phyloP scores from a whole-genome alignment of 2,888 invertebrate genomes.

The Oscheius sp. region DNA sequence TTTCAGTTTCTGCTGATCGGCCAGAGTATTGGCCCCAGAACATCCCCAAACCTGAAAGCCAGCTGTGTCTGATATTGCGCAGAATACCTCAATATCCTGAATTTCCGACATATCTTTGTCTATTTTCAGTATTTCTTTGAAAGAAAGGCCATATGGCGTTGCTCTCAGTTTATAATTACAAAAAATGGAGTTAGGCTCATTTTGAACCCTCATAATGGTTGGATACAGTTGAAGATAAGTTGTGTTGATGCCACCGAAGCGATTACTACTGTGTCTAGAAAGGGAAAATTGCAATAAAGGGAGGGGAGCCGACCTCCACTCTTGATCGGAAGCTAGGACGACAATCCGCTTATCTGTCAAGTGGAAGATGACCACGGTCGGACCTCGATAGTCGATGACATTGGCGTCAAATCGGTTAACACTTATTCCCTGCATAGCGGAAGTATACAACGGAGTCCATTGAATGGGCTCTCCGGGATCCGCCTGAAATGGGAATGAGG shows the following conservation, averaged over 20 bases:
- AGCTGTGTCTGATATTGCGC: background rate
- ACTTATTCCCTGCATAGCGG: constrained; percentile 62
- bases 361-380: constrained; percentile 62
- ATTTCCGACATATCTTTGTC: constrained; percentile 53
- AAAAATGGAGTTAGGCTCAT: constrained; percentile 44
- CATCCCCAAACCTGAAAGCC: constrained; percentile 66
- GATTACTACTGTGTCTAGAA: constrained; percentile 45
- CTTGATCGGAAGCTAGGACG: constrained; percentile 63
- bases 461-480: constrained; percentile 9
- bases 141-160: constrained; percentile 47
- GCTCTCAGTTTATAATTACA: constrained; percentile 60
- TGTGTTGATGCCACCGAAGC: constrained; percentile 50
- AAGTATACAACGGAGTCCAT: constrained; percentile 65
- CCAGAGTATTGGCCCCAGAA: constrained; percentile 74
- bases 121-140: constrained; percentile 48
- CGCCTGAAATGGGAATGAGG: background rate
- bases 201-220: constrained; percentile 37
- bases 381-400: constrained; percentile 67
- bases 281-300: background rate
- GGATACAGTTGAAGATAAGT: constrained; percentile 46
- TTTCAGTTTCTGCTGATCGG: constrained; percentile 88
- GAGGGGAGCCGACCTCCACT: constrained; percentile 57
- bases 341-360: constrained; percentile 48
- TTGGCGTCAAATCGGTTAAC: constrained; percentile 70
- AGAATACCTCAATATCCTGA: constrained; percentile 47